phyloP scores from a whole-genome alignment of 2,797 vertebrate species.

The Enteromius mattozi region DNA sequence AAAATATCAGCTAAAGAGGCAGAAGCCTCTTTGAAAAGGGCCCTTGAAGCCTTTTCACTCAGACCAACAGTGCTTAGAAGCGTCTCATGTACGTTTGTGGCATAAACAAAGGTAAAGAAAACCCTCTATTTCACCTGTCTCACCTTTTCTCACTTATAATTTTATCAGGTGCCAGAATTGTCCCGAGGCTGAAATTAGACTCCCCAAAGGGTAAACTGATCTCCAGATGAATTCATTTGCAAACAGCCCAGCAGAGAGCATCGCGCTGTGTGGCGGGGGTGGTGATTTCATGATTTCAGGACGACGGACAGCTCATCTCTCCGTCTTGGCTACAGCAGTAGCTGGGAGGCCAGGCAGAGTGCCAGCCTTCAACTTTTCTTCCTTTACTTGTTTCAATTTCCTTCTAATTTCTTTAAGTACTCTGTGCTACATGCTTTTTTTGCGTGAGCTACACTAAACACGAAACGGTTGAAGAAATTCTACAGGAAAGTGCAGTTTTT shows the following conservation, averaged over 20 bases:
- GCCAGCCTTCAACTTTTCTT: conserved; percentile 35
- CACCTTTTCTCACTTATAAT: not conserved
- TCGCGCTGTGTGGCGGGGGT: conserved; percentile 33
- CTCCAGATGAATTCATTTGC: conserved; percentile 50
- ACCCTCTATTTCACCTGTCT: conserved; percentile 14
- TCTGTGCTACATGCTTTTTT: conserved; percentile 8
- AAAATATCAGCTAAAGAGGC: conserved; percentile 47
- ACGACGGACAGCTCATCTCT: conserved; percentile 54
- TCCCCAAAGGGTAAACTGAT: conserved; percentile 44
- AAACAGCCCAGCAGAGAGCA: conserved; percentile 45
- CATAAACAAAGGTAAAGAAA: conserved; percentile 32
- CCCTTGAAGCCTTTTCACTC: conserved; percentile 51
- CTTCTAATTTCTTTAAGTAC: conserved; percentile 44
- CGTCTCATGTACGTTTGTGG: conserved; percentile 17
- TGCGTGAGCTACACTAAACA: not conserved
- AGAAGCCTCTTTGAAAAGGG: conserved; percentile 43
- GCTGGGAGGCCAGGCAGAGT: conserved; percentile 3
- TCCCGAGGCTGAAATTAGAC: conserved; percentile 16
- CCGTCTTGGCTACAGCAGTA: conserved; percentile 2
- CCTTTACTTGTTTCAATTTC: conserved; percentile 28
- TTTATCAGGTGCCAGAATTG: not conserved
- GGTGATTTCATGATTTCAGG: conserved; percentile 54
- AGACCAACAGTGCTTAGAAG: conserved; percentile 28
- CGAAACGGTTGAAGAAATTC: conserved; percentile 9
- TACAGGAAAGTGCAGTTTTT: conserved; percentile 12